A percentile compares a stretch with the other conserved stretches of the same genome.
Evolutionary conservation across 2,888 invertebrate genomes (phyloP).

Genomic region (Brachyopa scutellaris): DNA sequence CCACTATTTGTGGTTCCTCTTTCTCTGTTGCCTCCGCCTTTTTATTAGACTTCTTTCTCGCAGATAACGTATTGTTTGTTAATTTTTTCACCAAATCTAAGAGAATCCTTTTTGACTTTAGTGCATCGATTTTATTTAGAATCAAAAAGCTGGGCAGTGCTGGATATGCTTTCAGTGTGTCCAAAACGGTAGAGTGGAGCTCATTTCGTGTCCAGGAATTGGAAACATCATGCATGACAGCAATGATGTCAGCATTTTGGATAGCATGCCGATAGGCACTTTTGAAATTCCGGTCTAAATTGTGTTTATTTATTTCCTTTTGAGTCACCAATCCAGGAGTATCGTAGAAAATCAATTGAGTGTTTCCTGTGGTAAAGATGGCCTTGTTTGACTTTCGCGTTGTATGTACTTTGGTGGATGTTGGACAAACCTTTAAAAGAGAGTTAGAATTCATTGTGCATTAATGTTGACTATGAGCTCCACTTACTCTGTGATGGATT

Average conservation of each 20-base stretch:
- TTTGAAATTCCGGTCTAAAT: constrained; percentile 84
- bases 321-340: constrained; percentile 94
- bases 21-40: not conserved
- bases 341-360: constrained; percentile 95
- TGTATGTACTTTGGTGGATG: constrained; percentile 95
- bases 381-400: constrained; percentile 89
- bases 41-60: constrained; percentile 61
- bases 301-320: constrained; percentile 84
- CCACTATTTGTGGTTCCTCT: constrained; percentile 25
- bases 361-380: constrained; percentile 88
- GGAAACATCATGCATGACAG: constrained; percentile 93
- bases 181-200: constrained; percentile 87
- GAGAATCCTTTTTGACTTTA: constrained; percentile 88
- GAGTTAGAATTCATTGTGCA: not conserved
- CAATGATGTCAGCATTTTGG: constrained; percentile 89
- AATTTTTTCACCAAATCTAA: constrained; percentile 87
- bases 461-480: not conserved
- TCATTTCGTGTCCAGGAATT: constrained; percentile 86
- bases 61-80: constrained; percentile 84
- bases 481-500: constrained; percentile 88
- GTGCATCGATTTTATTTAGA: constrained; percentile 92
- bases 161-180: constrained; percentile 86
- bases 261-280: constrained; percentile 83
- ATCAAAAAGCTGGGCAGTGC: constrained; percentile 88
- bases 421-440: constrained; percentile 89